Evolutionary conservation across 2,888 invertebrate species (phyloP), one percentile per base, ranked within the genome.

Genomic region (Coecobrya sp.): DNA sequence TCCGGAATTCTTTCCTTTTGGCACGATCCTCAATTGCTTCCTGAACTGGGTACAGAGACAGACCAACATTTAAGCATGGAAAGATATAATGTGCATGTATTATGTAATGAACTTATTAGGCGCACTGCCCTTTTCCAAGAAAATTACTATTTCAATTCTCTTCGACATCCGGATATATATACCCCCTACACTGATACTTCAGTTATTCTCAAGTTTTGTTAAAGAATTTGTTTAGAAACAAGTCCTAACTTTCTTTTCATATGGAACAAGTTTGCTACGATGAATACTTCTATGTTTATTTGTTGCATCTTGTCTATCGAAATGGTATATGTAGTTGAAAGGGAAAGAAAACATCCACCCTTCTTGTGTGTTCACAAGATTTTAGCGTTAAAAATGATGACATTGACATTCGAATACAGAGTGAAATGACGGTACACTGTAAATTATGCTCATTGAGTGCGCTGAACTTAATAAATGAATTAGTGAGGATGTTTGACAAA

Each of bases 1-100:
- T 92, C 92, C 92, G 68, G 49, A 70, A 89, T 89, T 89, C 68
- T 89, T 79, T 79, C 86, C 65, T 22, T 70, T 92, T 45, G 88
- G 92, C 92, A 92, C 92, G 92, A 86, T 86, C 86, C 42, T 49
- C n/a, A 85, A 49, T 42, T 45, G 73, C 25, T 59, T 70, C 70
- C 86, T 73, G n/a, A 45, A 73, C 73, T 4, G 19, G 7, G 7
- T 27, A 8, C n/a, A 1, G 5, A 42, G 19, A 42, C 10, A 73
- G 22, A 79, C 45, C 2, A 11, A 79, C 22, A 59, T 22, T n/a
- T 59, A 59, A 59, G 19, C 7, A 36, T 36, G 36, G 36, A 36
- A 36, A 36, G 65, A 27, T 27, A 27, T 0, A 27, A 27, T 59
- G 22, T 59, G 22, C 13, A 8, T 19, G 19, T 59, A 59, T 19